These are phyloP conservation scores for Rutilus rutilus DNA, from an alignment of 2,113 vertebrate species.

Conservation along the genomic window DNA sequence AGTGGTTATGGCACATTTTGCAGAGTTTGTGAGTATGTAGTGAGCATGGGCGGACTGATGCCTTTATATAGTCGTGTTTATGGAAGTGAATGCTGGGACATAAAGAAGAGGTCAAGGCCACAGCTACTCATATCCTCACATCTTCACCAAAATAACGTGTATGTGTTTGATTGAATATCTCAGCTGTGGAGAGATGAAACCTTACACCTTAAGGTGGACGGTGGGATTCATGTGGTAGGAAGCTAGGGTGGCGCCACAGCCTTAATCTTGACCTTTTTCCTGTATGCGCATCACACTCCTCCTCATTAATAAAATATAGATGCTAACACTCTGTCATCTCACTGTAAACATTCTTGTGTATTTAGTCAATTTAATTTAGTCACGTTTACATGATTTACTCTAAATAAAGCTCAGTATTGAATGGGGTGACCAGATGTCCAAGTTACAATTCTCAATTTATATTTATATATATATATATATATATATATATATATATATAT, in stretches of 20 bases:
- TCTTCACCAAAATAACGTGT: neutral
- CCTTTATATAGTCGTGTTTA: neutral
- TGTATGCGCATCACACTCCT: neutral
- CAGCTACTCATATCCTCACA: neutral
- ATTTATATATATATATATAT: too few relatives aligned
- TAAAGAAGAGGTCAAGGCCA: conserved; percentile 3
- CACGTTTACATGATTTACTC: conserved; percentile 34
- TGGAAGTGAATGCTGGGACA: neutral
- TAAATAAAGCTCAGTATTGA: conserved; percentile 11
- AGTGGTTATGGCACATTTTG: too few relatives aligned
- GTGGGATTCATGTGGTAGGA: neutral
- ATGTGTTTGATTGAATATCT: neutral
- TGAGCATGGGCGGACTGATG: neutral
- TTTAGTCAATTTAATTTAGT: neutral
- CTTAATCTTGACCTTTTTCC: neutral
- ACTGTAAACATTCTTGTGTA: neutral
- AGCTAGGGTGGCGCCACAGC: neutral
- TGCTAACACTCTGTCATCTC: neutral
- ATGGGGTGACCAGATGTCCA: neutral
- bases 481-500: too few relatives aligned
- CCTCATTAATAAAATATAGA: conserved; percentile 33
- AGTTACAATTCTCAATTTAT: too few relatives aligned
- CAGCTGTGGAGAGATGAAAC: conserved; percentile 26
- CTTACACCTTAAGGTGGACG: neutral
- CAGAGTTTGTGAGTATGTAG: neutral